Evolutionary conservation across 2,797 vertebrate species (phyloP), one percentile per base, ranked within the genome.

Genomic region (Emys orbicularis): DNA sequence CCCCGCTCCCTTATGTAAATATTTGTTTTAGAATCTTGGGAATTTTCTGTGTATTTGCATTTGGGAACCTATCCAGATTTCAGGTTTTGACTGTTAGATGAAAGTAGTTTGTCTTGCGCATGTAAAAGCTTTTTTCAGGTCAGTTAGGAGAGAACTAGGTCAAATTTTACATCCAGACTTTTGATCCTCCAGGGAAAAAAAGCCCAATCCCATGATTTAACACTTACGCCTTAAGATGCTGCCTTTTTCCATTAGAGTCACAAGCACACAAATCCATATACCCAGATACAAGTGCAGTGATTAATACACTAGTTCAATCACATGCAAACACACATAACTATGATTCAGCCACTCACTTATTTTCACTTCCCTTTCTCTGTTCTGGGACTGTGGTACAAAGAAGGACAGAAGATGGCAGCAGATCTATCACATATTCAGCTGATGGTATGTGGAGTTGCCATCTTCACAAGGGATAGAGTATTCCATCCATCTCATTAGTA

Each of bases 111-210:
- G 65, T 1, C 95, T 94, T 93, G 23, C 90, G 34, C 57, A 85
- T 59, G 34, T 84, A 95, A 94, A 94, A 37, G 84, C 80, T 34
- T 94, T 93, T 90, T 97, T 94, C 88, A 91, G 90, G 86, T 94
- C 94, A 95, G 53, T 34, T 41, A 91, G 83, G 92, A 96, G 89
- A 96, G 87, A 96, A 96, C 25, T 94, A 94, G 91, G 94, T 93
- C 95, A 96, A 85, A 92, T 94, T 90, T 90, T 96, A 56, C 86
- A 94, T 68, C 57, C 91, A 68, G 87, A 54, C 82, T 96, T 97
- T 92, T 96, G 53, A 90, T 96, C 57, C 94, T 84, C 87, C 44
- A 74, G 57, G 72, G 88, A 93, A 91, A 82, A 18, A 15, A 23
- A 72, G 5, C n/a, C 37, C 37, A 72, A 68, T 91, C 87, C 84